phyloP scores from a whole-genome alignment of 2,113 vertebrate genomes.

The Crotalus helleri region DNA sequence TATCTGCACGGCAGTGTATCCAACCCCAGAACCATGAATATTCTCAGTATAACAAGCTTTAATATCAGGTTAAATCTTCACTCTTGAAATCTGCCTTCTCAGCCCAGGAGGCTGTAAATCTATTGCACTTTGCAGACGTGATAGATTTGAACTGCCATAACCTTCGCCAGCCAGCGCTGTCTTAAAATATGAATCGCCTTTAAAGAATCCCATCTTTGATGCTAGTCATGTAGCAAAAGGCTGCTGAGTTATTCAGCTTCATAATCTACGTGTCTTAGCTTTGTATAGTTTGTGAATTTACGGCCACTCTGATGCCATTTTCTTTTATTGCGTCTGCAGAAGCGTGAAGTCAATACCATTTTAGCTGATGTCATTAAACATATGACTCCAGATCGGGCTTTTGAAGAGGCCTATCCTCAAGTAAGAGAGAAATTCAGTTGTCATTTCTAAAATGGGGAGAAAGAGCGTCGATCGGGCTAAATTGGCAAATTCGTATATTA shows the following conservation, averaged over 20 bases:
- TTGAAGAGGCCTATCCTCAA: constrained; percentile 94
- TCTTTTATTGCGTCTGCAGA: constrained; percentile 66
- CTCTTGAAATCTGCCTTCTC: not conserved
- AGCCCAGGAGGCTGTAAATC: not conserved
- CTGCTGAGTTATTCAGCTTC: not conserved
- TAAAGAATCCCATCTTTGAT: constrained; percentile 19
- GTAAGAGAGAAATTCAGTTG: constrained; percentile 57
- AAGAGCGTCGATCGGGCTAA: not conserved
- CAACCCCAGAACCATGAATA: not conserved
- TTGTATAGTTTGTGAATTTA: constrained; percentile 13
- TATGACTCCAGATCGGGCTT: constrained; percentile 95
- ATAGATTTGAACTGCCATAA: not conserved
- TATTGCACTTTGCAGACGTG: not conserved
- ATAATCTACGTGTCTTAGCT: not conserved
- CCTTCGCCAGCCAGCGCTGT: not conserved
- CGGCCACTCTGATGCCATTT: not conserved
- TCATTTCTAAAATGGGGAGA: not conserved
- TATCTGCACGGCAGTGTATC: not conserved
- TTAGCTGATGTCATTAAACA: constrained; percentile 96
- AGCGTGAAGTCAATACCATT: constrained; percentile 92
- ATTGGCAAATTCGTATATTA: not conserved
- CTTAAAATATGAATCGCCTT: constrained; percentile 14
- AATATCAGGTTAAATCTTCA: not conserved
- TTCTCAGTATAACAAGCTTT: not conserved
- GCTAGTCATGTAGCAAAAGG: not conserved